Percentiles rank a stretch among this genome's conserved stretches.
These are phyloP conservation scores for Decapterus maruadsi DNA, from an alignment of 2,797 vertebrate species.

Conservation along the genomic window DNA sequence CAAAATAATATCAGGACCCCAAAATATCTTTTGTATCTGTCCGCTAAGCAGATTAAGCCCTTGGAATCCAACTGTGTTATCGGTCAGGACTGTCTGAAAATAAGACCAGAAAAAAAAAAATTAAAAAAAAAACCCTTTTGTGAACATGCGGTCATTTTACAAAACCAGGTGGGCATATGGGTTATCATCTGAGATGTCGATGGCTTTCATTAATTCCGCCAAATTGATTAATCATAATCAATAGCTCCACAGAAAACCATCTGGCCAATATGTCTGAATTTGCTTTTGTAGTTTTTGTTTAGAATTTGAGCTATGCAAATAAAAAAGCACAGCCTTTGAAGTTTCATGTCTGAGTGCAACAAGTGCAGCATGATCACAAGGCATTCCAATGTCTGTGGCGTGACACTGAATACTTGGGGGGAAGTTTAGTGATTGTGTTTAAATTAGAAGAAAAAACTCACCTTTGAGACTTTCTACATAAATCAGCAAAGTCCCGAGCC, in stretches of 20 bases:
- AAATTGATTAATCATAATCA: slow-evolving; percentile 76
- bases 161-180: slow-evolving; percentile 42
- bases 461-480: slow-evolving; percentile 87
- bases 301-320: slow-evolving; percentile 80
- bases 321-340: slow-evolving; percentile 78
- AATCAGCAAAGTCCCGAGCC: slow-evolving; percentile 86
- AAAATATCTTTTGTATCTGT: slow-evolving; percentile 55
- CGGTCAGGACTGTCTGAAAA: slow-evolving; percentile 25
- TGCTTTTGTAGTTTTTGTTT: slow-evolving; percentile 80
- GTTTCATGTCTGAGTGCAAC: slow-evolving; percentile 81
- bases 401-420: slow-evolving; percentile 85
- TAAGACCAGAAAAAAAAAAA: background rate
- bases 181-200: slow-evolving; percentile 38
- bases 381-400: slow-evolving; percentile 84
- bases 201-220: slow-evolving; percentile 65
- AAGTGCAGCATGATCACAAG: slow-evolving; percentile 85
- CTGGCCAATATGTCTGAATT: slow-evolving; percentile 71
- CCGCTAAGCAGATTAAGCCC: slow-evolving; percentile 29
- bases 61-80: slow-evolving; percentile 39
- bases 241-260: slow-evolving; percentile 65
- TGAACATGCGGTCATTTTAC: slow-evolving; percentile 28
- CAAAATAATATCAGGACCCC: slow-evolving; percentile 63
- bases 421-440: slow-evolving; percentile 84
- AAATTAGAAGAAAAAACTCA: slow-evolving; percentile 87
- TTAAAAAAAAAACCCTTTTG: slow-evolving; percentile 12